Percentiles rank a stretch among this genome's conserved stretches.
Evolutionary conservation across 2,888 invertebrate genomes (phyloP).

Genomic region (Tenthredo amoena): DNA sequence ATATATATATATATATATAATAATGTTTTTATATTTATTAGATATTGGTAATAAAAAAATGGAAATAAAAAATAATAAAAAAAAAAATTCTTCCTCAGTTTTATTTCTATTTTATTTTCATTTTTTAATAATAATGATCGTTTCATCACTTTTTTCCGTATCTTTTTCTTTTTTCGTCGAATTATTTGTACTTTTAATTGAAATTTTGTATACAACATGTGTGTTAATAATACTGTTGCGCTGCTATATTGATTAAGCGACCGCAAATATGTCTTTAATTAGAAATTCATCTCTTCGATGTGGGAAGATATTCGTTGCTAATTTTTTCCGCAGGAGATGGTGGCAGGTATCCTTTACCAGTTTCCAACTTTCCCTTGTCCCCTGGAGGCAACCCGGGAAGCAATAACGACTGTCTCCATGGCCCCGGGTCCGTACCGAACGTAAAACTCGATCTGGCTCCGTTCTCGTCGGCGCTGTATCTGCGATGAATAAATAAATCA

Average conservation of each 20-base stretch:
- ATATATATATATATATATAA: no score
- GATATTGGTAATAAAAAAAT: background rate
- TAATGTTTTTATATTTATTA: no score
- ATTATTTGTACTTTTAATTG: background rate
- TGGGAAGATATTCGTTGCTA: constrained; percentile 23
- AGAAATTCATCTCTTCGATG: constrained; percentile 10
- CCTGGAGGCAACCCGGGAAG: constrained; percentile 17
- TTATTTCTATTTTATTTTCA: background rate
- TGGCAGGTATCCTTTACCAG: constrained; percentile 39
- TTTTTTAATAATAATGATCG: no score
- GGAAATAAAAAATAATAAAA: background rate
- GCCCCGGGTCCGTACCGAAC: constrained; percentile 65
- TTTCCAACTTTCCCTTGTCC: constrained; percentile 57
- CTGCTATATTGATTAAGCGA: no score
- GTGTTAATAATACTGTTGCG: no score
- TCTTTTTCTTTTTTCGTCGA: background rate
- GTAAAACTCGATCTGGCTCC: constrained; percentile 74
- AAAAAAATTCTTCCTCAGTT: background rate
- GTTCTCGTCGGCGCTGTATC: constrained; percentile 75
- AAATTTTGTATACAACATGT: background rate
- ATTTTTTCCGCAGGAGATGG: background rate
- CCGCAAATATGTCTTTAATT: no score
- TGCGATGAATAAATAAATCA: constrained; percentile 56
- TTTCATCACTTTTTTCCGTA: no score
- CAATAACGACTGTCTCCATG: constrained; percentile 19